Base-by-base conservation (phyloP, 2,888 invertebrate species). In the Amiota communis region DNA sequence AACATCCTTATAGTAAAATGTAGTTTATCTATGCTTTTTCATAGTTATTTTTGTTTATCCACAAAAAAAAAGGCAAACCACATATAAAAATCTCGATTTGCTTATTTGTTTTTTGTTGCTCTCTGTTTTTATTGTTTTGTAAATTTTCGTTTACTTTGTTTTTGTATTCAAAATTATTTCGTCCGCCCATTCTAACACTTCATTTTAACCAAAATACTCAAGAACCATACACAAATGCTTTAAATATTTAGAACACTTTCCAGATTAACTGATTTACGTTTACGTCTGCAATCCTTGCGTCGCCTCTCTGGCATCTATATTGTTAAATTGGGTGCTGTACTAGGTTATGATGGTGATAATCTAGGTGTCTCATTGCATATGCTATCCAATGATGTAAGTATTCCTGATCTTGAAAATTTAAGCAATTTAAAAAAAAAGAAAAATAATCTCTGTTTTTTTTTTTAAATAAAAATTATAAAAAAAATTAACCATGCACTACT, bases 251-350 rank as follows among this genome's bases (percentile, higher is more conserved):
- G 90, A 89, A 89, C 90, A 78, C 88, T 88, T 89, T 87, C 87
- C 86, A 92, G 95, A 77, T 92, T 97, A 85, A 94, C 94, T 73
- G 95, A 96, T 88, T 92, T 97, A 61, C 92, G 95, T 2, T 92
- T 96, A 72, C 93, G 95, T 70, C 91, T 97, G 74, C 95, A 95
- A 88, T 95, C 96, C 6, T 91, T 97, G 73, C 93, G 95, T 84
- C 93, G 95, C 87, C 92, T 97, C 78, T 95, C 96, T 49, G 94
- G 94, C 76, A 94, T 96, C 84, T 96, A 97, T 89, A 93, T 95
- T 59, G 91, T 96, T 74, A 95, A 95, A 90, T 90, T 96, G 79
- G 95, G 95, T 76, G 93, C 94, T 0, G 95, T 95, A 1, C 92
- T 96, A 8, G 95, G 95, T 74, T 90, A 92, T 75, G 92, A 93